Base-by-base conservation (phyloP, 2,113 vertebrate species). In the Indicator maculatus region DNA sequence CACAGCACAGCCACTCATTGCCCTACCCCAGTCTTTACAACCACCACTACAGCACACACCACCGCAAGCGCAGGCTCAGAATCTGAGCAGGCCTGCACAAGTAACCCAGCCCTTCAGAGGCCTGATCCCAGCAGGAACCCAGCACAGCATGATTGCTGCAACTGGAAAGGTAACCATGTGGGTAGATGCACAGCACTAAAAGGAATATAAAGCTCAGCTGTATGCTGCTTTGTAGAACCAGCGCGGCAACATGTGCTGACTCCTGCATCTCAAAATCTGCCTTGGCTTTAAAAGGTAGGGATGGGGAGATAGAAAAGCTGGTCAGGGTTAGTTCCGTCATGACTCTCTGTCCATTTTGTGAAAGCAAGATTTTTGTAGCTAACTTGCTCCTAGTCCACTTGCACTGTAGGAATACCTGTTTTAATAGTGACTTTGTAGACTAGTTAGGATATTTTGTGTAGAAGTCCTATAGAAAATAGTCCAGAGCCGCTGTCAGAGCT, bases 1-100 rank as follows among this genome's bases (percentile, higher is more conserved):
- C 2, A 98, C 99, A 23, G 99, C 98, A 18, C 99, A 99, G 94
- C 98, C 99, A 17, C 98, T 99, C 53, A 98, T 99, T 94, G 99
- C 99, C 30, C 96, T 99, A 83, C 98, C 98, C 75, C 98, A 99
- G 53, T 98, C 98, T 27, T 88, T 99, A n/a, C 98, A 99, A 26
- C 98, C 98, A 41, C 97, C 98, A 6, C 89, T 98, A 39, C 98
- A 98, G 94, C 99, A 99, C 18, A 98, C 98, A 1, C 98, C 98
- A 11, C 98, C 99, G 1, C 99, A 99, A 65, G 98, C 98, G 1
- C 99, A 98, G 94, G 98, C 99, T 52, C 99, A 98, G 31, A 99
- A 97, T 94, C 97, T 99, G 53, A 99, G 97, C 96, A 97, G 99
- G 20, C 98, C 99, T 77, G 98, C 99, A 13, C 98, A 99, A 63